Evolutionary conservation across 2,797 vertebrate genomes (phyloP).

Genomic region (Lithobates sylvaticus): DNA sequence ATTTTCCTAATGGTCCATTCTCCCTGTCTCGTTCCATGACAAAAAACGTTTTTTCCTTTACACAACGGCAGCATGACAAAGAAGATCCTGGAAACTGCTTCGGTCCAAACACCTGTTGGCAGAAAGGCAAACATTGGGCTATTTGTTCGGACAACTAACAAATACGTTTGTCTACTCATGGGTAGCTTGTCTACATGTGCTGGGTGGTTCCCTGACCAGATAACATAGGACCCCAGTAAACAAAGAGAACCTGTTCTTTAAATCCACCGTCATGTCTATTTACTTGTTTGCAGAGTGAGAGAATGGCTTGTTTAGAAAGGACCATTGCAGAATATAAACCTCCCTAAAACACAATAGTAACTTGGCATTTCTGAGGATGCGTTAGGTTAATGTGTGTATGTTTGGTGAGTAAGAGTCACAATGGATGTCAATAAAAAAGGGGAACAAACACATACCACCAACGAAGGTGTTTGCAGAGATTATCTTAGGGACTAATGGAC

Average conservation of each 20-base stretch:
- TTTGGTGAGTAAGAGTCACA: constrained; percentile 19
- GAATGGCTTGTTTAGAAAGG: constrained; percentile 39
- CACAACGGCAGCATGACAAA: background rate
- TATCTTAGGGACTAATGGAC: no score
- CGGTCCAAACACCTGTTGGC: background rate
- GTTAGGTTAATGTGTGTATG: constrained; percentile 40
- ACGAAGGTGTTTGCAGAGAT: no score
- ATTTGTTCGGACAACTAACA: background rate
- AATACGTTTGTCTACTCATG: background rate
- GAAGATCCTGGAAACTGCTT: constrained; percentile 46
- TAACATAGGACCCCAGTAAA: no score
- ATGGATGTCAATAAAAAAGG: constrained; percentile 39
- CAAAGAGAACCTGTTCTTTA: background rate
- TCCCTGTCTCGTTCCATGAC: constrained; percentile 31
- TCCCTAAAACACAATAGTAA: constrained; percentile 8
- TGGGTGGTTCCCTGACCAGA: background rate
- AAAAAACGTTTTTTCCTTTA: constrained; percentile 17
- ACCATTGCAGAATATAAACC: constrained; percentile 14
- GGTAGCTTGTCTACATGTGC: background rate
- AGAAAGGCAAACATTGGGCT: background rate
- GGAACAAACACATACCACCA: no score
- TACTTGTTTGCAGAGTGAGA: constrained; percentile 43
- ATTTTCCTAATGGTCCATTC: background rate
- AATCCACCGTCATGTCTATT: constrained; percentile 28
- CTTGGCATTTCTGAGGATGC: constrained; percentile 14